Evolutionary conservation across 2,113 vertebrate species (phyloP).

Genomic region (Rhombomys opimus): DNA sequence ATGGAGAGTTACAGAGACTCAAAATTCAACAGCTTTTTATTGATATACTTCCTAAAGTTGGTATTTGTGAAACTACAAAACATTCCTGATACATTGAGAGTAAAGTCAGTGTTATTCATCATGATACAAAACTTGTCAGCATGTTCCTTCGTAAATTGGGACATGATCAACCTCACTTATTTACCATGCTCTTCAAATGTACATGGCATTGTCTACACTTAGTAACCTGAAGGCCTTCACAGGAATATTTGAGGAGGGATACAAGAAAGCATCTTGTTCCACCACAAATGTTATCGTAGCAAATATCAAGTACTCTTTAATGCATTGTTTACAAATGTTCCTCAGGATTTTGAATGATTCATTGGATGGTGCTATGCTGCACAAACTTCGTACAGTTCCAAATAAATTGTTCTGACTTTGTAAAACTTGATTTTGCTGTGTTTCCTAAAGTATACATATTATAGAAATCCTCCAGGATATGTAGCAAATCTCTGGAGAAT

Average conservation of each 20-base stretch:
- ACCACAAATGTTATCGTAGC: neutral
- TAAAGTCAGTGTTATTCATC: neutral
- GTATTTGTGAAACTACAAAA: neutral
- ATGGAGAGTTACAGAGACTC: neutral
- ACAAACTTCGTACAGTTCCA: neutral
- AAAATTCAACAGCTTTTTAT: neutral
- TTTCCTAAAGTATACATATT: neutral
- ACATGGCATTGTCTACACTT: neutral
- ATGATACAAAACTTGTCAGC: neutral
- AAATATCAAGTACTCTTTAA: neutral
- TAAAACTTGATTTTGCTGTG: conserved; percentile 44
- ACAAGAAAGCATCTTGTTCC: neutral
- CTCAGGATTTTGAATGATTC: neutral
- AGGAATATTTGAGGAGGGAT: neutral
- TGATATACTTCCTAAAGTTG: neutral
- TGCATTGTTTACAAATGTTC: neutral
- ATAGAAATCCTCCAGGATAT: conserved; percentile 48
- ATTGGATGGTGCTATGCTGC: neutral
- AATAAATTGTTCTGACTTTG: conserved; percentile 25
- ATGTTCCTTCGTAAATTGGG: neutral
- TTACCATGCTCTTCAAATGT: neutral
- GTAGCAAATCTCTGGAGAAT: conserved; percentile 18
- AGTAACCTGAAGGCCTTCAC: neutral
- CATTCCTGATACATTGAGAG: neutral
- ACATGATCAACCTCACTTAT: neutral